Conservation (phyloP, 1,140 invertebrate genomes). For the Ditylenchus dipsaci region DNA sequence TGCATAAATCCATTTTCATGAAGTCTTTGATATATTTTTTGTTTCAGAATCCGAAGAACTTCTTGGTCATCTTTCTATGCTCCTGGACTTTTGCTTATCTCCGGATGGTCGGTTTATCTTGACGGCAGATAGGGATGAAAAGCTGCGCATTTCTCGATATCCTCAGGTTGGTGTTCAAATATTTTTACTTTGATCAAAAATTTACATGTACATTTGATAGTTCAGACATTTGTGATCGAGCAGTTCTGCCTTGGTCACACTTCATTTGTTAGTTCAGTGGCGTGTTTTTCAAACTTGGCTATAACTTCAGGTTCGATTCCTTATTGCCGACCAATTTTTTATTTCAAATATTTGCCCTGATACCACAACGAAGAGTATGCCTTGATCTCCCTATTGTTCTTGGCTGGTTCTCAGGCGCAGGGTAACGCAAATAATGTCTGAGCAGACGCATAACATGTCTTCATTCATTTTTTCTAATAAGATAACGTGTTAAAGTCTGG, state of each 20-base stretch:
- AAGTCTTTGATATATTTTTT: neutral
- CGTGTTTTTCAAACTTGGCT: conserved; percentile 8
- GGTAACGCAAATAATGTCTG: too few species aligned
- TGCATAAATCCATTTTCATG: neutral
- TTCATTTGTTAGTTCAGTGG: conserved; percentile 25
- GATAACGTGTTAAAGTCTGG: too few species aligned
- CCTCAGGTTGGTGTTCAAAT: conserved; percentile 2
- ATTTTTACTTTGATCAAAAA: conserved; percentile 11
- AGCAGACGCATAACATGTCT: too few species aligned
- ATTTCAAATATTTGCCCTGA: too few species aligned
- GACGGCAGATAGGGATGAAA: conserved; percentile 31
- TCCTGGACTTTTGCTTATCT: conserved; percentile 25
- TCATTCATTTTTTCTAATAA: too few species aligned
- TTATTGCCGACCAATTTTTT: neutral
- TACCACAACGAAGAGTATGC: neutral
- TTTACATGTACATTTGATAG: neutral
- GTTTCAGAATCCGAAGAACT: neutral
- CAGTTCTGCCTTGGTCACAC: conserved; percentile 15
- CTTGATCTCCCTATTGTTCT: too few species aligned
- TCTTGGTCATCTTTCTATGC: conserved; percentile 13
- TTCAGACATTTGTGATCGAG: neutral
- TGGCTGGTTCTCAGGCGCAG: too few species aligned
- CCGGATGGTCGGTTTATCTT: conserved; percentile 12
- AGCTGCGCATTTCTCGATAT: conserved; percentile 28
- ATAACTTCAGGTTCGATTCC: conserved; percentile 22